Evolutionary conservation across 1,140 invertebrate genomes (phyloP).

Genomic region (Bombus sylvicola): DNA sequence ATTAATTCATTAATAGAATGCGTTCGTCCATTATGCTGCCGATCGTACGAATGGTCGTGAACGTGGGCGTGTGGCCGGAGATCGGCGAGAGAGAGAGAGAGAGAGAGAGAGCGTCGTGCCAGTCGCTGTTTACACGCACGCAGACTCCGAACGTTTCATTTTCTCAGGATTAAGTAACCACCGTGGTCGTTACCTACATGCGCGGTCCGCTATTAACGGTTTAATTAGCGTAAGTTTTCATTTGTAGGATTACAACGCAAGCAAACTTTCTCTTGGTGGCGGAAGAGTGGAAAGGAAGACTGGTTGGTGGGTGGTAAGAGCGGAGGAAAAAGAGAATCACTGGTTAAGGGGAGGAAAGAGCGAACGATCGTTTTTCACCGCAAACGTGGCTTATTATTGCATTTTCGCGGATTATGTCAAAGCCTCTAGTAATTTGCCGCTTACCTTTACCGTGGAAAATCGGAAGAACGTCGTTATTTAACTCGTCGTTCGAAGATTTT

Average conservation of each 20-base stretch:
- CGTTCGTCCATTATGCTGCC: constrained; percentile 8
- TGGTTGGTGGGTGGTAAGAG: constrained; percentile 28
- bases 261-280: constrained; percentile 21
- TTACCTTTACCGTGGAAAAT: constrained; percentile 59
- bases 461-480: constrained; percentile 49
- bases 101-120: not conserved
- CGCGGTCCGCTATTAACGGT: constrained; percentile 79
- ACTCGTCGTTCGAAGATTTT: constrained; percentile 12
- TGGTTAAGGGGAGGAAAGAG: not conserved
- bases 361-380: constrained; percentile 69
- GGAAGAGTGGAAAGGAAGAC: constrained; percentile 3
- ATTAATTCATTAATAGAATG: constrained; percentile 42
- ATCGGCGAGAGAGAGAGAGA: not conserved
- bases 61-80: not conserved
- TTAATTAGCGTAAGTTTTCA: constrained; percentile 83
- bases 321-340: constrained; percentile 34
- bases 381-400: constrained; percentile 73
- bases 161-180: constrained; percentile 82
- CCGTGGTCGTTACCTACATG: constrained; percentile 77
- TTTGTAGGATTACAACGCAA: constrained; percentile 76
- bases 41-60: constrained; percentile 4
- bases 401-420: constrained; percentile 67
- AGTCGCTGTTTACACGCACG: constrained; percentile 66
- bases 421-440: constrained; percentile 67
- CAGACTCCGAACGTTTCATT: constrained; percentile 74